phyloP scores from a whole-genome alignment of 2,888 invertebrate species.

The Lamellibrachia satsuma region DNA sequence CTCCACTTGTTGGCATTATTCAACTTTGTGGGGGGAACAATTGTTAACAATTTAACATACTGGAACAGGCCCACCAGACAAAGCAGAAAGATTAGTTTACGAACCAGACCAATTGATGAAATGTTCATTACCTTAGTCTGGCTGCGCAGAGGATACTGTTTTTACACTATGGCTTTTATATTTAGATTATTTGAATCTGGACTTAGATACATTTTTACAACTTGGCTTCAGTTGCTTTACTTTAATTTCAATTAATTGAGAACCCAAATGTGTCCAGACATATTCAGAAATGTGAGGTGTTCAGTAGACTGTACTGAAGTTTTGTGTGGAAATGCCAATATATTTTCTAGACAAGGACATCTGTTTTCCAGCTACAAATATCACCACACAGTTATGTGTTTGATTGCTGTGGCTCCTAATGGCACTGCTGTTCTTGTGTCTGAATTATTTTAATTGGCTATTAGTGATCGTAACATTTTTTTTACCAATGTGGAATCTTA shows the following conservation, averaged over 20 bases:
- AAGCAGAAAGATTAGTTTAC: not conserved
- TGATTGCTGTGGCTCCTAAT: not conserved
- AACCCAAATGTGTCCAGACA: not conserved
- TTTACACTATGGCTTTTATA: not conserved
- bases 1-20: not conserved
- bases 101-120: not conserved
- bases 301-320: not conserved
- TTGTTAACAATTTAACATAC: not conserved
- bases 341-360: slow-evolving; percentile 20
- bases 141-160: not conserved
- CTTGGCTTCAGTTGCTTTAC: not conserved
- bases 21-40: not conserved
- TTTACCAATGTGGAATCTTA: not conserved
- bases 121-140: not conserved
- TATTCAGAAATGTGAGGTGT: not conserved
- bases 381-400: not conserved
- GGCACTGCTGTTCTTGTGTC: not conserved
- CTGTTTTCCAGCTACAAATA: slow-evolving; percentile 13
- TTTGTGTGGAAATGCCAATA: not conserved
- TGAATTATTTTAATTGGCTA: not conserved
- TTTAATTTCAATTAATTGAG: not conserved
- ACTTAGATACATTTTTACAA: not conserved
- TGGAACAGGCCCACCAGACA: not conserved
- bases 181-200: not conserved
- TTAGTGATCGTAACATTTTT: not conserved